phyloP scores from a whole-genome alignment of 2,113 vertebrate genomes.

The Balaeniceps rex region DNA sequence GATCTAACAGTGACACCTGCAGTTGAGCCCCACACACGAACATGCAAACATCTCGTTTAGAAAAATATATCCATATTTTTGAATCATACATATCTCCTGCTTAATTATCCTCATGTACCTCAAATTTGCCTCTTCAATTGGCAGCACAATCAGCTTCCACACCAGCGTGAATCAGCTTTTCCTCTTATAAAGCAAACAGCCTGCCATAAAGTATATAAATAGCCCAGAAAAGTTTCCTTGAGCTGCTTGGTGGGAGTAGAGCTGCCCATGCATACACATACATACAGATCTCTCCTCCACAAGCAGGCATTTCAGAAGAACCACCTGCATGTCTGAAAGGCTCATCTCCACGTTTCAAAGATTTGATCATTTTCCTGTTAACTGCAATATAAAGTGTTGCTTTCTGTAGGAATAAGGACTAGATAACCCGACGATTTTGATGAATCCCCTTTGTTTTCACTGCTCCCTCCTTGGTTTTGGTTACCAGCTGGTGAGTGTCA shows the following conservation, averaged over 20 bases:
- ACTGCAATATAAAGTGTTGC: background rate
- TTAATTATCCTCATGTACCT: background rate
- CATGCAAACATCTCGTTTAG: background rate
- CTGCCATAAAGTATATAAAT: background rate
- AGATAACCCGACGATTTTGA: background rate
- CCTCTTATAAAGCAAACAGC: background rate
- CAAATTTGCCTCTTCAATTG: background rate
- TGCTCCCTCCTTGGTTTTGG: background rate
- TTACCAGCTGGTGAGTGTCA: background rate
- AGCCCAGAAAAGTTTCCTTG: background rate
- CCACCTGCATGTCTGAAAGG: background rate
- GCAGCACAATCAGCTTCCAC: constrained; percentile 17
- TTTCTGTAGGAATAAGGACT: background rate
- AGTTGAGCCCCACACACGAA: constrained; percentile 40
- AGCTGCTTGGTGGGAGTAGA: background rate
- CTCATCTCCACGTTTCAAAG: background rate
- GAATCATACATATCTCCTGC: background rate
- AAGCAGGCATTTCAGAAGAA: background rate
- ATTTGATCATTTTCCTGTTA: background rate
- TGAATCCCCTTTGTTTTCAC: background rate
- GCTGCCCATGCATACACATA: background rate
- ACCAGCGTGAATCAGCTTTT: constrained; percentile 47
- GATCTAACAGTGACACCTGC: constrained; percentile 80
- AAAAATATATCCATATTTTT: background rate
- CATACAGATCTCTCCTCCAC: background rate